Evolutionary conservation across 2,888 invertebrate genomes (phyloP).

Genomic region (Teleogryllus oceanicus): DNA sequence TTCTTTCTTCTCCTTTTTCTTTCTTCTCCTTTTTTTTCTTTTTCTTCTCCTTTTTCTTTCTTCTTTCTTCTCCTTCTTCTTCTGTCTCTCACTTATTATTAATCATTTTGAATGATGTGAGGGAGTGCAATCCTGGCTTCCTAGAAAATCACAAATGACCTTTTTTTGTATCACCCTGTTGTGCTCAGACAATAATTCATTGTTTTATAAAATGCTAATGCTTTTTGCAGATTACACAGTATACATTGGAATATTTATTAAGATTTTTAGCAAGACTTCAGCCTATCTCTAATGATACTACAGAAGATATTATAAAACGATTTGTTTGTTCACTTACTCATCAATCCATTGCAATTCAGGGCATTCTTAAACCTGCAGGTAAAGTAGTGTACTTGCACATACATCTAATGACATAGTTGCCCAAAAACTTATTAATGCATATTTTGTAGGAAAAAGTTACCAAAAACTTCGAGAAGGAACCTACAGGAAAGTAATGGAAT

Average conservation of each 20-base stretch:
- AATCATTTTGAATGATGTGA: no score
- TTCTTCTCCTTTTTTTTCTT: no score
- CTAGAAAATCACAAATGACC: no score
- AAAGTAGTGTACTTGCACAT: conserved; percentile 25
- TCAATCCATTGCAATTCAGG: conserved; percentile 55
- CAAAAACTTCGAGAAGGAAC: conserved; percentile 58
- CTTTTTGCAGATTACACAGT: conserved; percentile 58
- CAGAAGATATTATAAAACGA: conserved; percentile 60
- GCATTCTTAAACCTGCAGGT: conserved; percentile 50
- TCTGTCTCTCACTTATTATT: no score
- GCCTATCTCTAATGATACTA: conserved; percentile 58
- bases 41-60: no score
- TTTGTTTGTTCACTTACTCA: conserved; percentile 66
- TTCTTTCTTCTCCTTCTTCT: no score
- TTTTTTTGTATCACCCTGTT: no score
- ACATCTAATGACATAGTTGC: conserved; percentile 46
- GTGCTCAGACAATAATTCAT: no score
- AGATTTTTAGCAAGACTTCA: conserved; percentile 65
- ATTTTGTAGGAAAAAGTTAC: conserved; percentile 47
- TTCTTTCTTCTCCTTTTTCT: no score
- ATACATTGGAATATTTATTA: conserved; percentile 68
- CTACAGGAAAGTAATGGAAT: conserved; percentile 52
- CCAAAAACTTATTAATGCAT: conserved; percentile 34
- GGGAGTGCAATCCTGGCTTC: no score
- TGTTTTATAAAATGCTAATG: no score